These are phyloP conservation scores for Halichoerus grypus DNA, from an alignment of 2,113 vertebrate species.

Conservation along the genomic window DNA sequence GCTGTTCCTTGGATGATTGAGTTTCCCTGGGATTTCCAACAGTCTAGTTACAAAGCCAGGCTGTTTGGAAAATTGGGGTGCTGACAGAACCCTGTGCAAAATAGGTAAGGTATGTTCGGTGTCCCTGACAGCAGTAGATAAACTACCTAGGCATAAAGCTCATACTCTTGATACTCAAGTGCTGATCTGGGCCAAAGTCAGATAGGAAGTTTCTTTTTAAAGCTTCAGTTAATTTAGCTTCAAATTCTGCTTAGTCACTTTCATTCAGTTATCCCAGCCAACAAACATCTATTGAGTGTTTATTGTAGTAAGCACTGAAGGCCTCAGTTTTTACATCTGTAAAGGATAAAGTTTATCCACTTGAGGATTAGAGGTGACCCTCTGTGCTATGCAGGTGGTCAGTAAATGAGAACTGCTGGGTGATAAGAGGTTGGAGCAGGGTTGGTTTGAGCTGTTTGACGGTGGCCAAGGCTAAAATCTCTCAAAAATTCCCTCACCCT, in stretches of 20 bases:
- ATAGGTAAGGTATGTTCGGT: background rate
- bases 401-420: background rate
- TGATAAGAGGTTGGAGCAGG: background rate
- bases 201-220: conserved; percentile 31
- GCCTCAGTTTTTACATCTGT: conserved; percentile 3
- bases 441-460: background rate
- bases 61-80: background rate
- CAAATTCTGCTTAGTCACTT: conserved; percentile 16
- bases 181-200: background rate
- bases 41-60: background rate
- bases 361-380: background rate
- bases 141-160: background rate
- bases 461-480: background rate
- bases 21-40: background rate
- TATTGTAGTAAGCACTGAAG: background rate
- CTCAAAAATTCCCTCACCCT: background rate
- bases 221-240: conserved; percentile 11
- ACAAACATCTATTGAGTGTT: background rate
- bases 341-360: background rate
- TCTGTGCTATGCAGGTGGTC: background rate
- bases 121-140: background rate
- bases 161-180: background rate
- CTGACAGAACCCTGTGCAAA: background rate
- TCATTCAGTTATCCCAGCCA: background rate
- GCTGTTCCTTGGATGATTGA: background rate